phyloP scores from a whole-genome alignment of 2,797 vertebrate genomes.

The Sebastes reedi region DNA sequence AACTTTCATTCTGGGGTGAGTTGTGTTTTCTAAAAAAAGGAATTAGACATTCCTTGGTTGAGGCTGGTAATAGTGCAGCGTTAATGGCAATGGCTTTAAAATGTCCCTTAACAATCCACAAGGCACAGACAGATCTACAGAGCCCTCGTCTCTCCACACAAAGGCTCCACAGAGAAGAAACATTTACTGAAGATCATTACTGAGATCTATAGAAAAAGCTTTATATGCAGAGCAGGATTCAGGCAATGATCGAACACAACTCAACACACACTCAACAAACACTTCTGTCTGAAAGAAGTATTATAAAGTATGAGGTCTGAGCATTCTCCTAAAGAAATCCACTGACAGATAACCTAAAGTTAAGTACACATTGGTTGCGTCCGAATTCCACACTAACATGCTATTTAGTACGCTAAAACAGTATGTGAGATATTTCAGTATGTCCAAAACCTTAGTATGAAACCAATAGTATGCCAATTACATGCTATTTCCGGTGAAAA shows the following conservation, averaged over 20 bases:
- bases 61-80: not conserved
- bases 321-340: not conserved
- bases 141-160: not conserved
- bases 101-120: conserved; percentile 6
- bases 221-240: not conserved
- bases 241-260: not conserved
- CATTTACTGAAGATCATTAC: not conserved
- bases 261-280: not conserved
- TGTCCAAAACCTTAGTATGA: too few relatives aligned
- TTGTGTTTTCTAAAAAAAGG: not conserved
- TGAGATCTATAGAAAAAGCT: not conserved
- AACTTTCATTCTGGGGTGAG: not conserved
- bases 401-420: too few relatives aligned
- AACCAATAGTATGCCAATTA: too few relatives aligned
- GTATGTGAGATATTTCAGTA: too few relatives aligned
- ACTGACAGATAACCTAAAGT: not conserved
- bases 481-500: too few relatives aligned
- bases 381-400: too few relatives aligned
- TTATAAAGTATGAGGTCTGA: conserved; percentile 13
- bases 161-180: not conserved
- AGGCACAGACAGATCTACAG: conserved; percentile 19
- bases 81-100: conserved; percentile 9
- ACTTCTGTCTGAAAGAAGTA: not conserved
- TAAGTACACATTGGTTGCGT: not conserved
- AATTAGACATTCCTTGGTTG: not conserved